A percentile compares a stretch with the other conserved stretches of the same genome.
Conservation (phyloP, 2,888 invertebrate species). For the Scotopteryx bipunctaria region DNA sequence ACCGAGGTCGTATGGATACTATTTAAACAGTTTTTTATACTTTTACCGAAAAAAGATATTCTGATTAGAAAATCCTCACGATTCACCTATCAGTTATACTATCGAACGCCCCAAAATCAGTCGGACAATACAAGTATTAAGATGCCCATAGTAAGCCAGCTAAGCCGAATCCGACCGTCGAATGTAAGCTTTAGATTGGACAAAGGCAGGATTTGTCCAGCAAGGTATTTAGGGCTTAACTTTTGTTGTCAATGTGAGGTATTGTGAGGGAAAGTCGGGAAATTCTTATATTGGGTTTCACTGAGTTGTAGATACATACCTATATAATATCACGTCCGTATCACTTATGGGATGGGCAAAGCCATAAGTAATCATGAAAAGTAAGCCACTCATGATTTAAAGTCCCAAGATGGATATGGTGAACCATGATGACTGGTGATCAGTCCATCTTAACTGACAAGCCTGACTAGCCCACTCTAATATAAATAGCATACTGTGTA, state of each 20-base stretch:
- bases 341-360: no score
- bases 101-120: constrained; percentile 12
- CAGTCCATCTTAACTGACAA: no score
- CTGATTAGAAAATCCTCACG: constrained; percentile 8
- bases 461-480: no score
- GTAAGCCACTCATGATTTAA: no score
- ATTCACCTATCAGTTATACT: constrained; percentile 17
- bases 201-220: constrained; percentile 69
- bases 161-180: constrained; percentile 55
- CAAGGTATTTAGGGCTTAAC: constrained; percentile 71
- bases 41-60: background rate
- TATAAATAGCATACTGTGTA: no score
- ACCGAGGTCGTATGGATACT: no score
- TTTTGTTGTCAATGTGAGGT: constrained; percentile 49
- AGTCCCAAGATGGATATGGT: no score
- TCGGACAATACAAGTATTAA: constrained; percentile 59
- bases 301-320: background rate
- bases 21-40: no score
- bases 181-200: constrained; percentile 66
- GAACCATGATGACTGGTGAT: no score
- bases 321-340: no score
- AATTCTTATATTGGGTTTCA: constrained; percentile 28
- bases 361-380: no score
- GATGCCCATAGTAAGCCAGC: constrained; percentile 77
- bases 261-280: constrained; percentile 33